Percentiles rank a stretch among this genome's conserved stretches.
Conservation (phyloP, 2,888 invertebrate species). For the Protonemura montana region DNA sequence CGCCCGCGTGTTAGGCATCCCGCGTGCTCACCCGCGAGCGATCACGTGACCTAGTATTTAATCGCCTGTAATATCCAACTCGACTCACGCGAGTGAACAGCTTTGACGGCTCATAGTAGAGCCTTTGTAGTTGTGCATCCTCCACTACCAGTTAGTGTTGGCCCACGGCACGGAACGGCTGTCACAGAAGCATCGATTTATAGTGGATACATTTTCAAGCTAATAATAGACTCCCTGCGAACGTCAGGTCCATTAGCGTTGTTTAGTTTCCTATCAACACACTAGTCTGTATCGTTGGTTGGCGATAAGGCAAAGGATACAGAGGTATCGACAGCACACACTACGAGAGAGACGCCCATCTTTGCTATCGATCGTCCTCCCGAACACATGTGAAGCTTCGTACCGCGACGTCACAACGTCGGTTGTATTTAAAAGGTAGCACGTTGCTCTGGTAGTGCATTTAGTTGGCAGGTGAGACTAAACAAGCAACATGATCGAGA, state of each 20-base stretch:
- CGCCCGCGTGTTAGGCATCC: neutral
- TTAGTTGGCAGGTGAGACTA: neutral
- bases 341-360: neutral
- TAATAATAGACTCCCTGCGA: neutral
- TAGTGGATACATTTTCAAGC: neutral
- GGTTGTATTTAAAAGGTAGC: neutral
- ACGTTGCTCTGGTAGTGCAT: neutral
- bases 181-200: neutral
- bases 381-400: neutral
- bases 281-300: neutral
- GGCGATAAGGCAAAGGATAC: neutral
- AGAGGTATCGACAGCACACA: neutral
- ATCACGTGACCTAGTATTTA: neutral
- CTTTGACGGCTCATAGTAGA: neutral
- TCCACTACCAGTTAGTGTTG: neutral
- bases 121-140: neutral
- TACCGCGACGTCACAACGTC: neutral
- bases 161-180: neutral
- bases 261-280: neutral
- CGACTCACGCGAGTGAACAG: neutral
- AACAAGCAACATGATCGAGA: conserved; percentile 26
- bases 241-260: neutral
- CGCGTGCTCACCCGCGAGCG: neutral
- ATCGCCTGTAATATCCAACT: neutral
- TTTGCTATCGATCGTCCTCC: neutral